Percentiles rank a stretch among this genome's conserved stretches.
These are phyloP conservation scores for Drosophila fuyamai DNA, from an alignment of 1,140 invertebrate species.

Conservation along the genomic window DNA sequence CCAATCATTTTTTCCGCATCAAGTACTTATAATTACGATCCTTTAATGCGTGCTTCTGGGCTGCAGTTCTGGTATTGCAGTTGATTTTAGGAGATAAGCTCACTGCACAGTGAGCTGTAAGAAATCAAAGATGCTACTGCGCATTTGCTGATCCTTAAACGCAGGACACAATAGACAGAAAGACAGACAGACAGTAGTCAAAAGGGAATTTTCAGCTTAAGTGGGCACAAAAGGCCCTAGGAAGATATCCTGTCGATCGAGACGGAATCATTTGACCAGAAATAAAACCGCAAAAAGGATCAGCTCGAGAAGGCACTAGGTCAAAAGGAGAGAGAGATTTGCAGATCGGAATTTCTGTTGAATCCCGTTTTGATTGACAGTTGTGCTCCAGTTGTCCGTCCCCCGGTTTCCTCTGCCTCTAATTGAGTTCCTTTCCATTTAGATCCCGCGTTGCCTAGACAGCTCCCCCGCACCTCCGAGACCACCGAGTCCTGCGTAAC, in stretches of 20 bases:
- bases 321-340: constrained; percentile 50
- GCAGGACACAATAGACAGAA: constrained; percentile 36
- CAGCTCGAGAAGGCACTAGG: constrained; percentile 67
- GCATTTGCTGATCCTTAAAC: constrained; percentile 78
- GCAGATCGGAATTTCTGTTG: constrained; percentile 31
- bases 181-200: constrained; percentile 56
- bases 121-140: constrained; percentile 79
- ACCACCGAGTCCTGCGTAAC: constrained; percentile 36
- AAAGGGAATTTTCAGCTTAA: constrained; percentile 77
- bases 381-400: neutral
- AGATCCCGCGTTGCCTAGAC: constrained; percentile 23
- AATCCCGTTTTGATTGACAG: constrained; percentile 70
- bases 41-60: constrained; percentile 47
- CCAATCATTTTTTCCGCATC: constrained; percentile 61
- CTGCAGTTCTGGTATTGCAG: constrained; percentile 2
- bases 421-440: constrained; percentile 16
- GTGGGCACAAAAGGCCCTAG: constrained; percentile 47
- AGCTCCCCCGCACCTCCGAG: constrained; percentile 1
- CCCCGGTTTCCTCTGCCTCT: neutral
- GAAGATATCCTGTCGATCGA: constrained; percentile 62
- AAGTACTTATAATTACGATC: constrained; percentile 58
- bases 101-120: constrained; percentile 68
- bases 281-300: constrained; percentile 78
- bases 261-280: constrained; percentile 77
- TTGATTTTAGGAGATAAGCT: constrained; percentile 30